phyloP scores from a whole-genome alignment of 2,888 invertebrate genomes.

The Cheilosia vernalis region DNA sequence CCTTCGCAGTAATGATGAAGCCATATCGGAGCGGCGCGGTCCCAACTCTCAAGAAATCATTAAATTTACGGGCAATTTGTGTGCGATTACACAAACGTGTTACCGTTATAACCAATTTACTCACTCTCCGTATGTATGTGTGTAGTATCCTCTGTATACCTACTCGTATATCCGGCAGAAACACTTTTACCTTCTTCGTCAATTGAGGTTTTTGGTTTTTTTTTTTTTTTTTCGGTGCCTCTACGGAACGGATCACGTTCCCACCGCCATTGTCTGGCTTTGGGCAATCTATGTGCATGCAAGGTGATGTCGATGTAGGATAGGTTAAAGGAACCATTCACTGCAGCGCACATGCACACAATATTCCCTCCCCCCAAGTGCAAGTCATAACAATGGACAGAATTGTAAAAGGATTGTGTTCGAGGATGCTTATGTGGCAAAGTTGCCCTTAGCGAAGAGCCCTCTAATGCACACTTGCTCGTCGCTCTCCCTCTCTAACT shows the following conservation, averaged over 20 bases:
- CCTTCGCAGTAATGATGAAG: slow-evolving; percentile 17
- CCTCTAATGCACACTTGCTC: slow-evolving; percentile 58
- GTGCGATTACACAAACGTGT: slow-evolving; percentile 51
- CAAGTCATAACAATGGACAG: slow-evolving; percentile 45
- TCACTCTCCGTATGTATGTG: slow-evolving; percentile 21
- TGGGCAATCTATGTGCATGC: slow-evolving; percentile 36
- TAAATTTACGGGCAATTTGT: slow-evolving; percentile 57
- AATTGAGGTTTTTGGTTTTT: slow-evolving; percentile 10
- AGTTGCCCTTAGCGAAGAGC: slow-evolving; percentile 46
- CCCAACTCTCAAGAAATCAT: slow-evolving; percentile 18
- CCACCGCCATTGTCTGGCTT: slow-evolving; percentile 36
- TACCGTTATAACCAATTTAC: slow-evolving; percentile 54
- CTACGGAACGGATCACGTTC: slow-evolving; percentile 28
- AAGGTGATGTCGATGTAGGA: slow-evolving; percentile 21
- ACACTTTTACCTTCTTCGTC: slow-evolving; percentile 43
- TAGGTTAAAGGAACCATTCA: slow-evolving; percentile 9
- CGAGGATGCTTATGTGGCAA: slow-evolving; percentile 56
- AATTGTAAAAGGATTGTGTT: slow-evolving; percentile 44
- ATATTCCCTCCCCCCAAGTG: slow-evolving; percentile 2
- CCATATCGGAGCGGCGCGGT: neutral
- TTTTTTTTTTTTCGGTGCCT: slow-evolving; percentile 5
- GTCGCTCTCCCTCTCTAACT: slow-evolving; percentile 36
- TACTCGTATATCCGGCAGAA: slow-evolving; percentile 7
- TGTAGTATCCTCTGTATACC: neutral
- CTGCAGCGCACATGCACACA: neutral